Percentiles rank a stretch among this genome's conserved stretches.
Evolutionary conservation across 2,113 vertebrate species (phyloP).

Genomic region (Asarcornis scutulata): DNA sequence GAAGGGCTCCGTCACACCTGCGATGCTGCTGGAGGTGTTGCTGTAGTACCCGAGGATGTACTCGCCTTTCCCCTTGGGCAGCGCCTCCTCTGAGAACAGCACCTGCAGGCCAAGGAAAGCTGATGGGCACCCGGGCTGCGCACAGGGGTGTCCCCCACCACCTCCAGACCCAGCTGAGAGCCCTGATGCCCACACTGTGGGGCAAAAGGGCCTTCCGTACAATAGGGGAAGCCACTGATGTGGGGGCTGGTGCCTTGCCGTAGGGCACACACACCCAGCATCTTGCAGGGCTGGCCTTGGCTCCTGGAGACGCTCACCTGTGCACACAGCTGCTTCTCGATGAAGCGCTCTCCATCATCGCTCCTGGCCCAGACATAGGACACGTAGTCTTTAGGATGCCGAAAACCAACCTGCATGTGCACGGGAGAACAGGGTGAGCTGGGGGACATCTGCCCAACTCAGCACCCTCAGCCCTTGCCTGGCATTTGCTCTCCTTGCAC

Average conservation of each 20-base stretch:
- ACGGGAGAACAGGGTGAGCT: background rate
- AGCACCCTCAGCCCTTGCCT: background rate
- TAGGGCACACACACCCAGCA: background rate
- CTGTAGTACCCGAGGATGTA: conserved; percentile 95
- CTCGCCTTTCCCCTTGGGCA: conserved; percentile 91
- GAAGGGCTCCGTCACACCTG: conserved; percentile 92
- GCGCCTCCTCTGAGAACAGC: conserved; percentile 87
- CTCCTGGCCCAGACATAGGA: conserved; percentile 93
- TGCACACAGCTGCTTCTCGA: conserved; percentile 38
- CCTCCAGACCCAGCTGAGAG: background rate
- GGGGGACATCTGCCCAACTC: background rate
- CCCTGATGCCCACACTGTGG: accelerated
- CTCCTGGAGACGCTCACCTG: conserved; percentile 48
- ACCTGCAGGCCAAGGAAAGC: conserved; percentile 77
- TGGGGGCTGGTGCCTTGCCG: accelerated
- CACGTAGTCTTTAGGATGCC: conserved; percentile 95
- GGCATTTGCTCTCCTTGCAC: background rate
- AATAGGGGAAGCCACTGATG: background rate
- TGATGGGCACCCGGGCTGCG: background rate
- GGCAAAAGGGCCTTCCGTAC: background rate
- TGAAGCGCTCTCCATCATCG: conserved; percentile 83
- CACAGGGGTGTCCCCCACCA: background rate
- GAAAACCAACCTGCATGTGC: conserved; percentile 88
- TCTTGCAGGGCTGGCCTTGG: background rate
- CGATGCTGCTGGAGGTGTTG: conserved; percentile 87